A percentile compares a stretch with the other conserved stretches of the same genome.
These are phyloP conservation scores for Laterallus jamaicensis DNA, from an alignment of 2,113 vertebrate species.

Conservation along the genomic window DNA sequence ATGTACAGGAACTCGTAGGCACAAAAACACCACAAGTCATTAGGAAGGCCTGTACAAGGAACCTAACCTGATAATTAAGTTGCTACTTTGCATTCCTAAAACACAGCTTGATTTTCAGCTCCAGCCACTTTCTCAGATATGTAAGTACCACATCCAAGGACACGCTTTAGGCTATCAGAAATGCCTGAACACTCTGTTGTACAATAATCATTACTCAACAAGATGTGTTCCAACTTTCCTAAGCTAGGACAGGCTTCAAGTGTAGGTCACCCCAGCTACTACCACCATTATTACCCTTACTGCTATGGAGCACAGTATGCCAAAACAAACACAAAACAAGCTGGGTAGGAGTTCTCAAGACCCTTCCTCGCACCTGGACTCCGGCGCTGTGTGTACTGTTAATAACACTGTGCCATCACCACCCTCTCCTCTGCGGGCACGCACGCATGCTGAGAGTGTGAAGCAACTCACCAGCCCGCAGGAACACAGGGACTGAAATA, in stretches of 20 bases:
- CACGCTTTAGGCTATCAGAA: not conserved
- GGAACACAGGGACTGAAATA: rapidly evolving
- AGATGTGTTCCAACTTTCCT: not conserved
- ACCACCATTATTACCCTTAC: not conserved
- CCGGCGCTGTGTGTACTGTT: too few relatives aligned
- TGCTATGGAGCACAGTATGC: not conserved
- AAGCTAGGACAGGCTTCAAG: not conserved
- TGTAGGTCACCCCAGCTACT: not conserved
- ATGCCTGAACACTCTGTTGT: not conserved
- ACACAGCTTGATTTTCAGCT: not conserved
- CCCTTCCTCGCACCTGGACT: not conserved
- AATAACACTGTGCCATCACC: rapidly evolving
- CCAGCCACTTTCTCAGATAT: not conserved
- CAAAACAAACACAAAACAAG: not conserved
- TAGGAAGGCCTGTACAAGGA: not conserved
- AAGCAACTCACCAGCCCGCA: not conserved
- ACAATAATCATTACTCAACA: not conserved
- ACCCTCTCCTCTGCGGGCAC: not conserved
- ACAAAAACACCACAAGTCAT: not conserved
- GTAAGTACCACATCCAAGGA: not conserved
- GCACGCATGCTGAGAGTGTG: rapidly evolving
- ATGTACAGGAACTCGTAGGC: not conserved
- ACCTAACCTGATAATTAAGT: not conserved
- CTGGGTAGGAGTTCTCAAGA: not conserved
- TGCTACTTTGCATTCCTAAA: not conserved